Evolutionary conservation across 2,888 invertebrate genomes (phyloP).

Genomic region (Eretmocerus hayati): DNA sequence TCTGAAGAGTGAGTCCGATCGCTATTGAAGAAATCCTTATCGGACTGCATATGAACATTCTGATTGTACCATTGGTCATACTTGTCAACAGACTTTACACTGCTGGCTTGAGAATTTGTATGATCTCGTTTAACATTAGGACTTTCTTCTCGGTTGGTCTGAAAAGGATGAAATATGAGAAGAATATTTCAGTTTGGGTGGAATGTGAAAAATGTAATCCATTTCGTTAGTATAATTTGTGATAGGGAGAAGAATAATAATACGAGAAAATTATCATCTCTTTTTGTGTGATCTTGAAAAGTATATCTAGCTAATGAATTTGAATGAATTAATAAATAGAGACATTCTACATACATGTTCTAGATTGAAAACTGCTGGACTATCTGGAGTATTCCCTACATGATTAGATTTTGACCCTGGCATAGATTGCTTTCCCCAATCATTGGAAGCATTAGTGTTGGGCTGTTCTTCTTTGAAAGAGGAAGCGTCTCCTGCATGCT

Average conservation of each 20-base stretch:
- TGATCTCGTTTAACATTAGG: constrained; percentile 6
- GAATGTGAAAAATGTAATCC: too few relatives aligned
- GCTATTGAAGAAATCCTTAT: constrained; percentile 31
- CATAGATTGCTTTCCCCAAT: constrained; percentile 11
- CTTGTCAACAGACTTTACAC: constrained; percentile 19
- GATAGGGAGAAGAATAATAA: too few relatives aligned
- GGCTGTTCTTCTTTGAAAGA: constrained; percentile 14
- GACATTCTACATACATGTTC: constrained; percentile 21
- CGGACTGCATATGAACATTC: constrained; percentile 27
- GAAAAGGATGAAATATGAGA: too few relatives aligned
- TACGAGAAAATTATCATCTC: too few relatives aligned
- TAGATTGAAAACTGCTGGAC: constrained; percentile 17
- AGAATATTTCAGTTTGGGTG: too few relatives aligned
- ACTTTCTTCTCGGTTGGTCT: too few relatives aligned
- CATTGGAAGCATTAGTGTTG: constrained; percentile 10
- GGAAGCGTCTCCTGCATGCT: constrained; percentile 3
- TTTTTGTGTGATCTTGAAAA: too few relatives aligned
- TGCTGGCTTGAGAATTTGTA: constrained; percentile 16
- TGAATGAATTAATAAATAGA: too few relatives aligned
- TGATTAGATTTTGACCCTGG: constrained; percentile 9
- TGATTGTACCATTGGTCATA: constrained; percentile 45
- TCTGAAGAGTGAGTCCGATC: constrained; percentile 27
- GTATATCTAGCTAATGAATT: too few relatives aligned
- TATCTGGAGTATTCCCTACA: constrained; percentile 19
- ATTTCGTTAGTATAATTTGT: too few relatives aligned